Base-by-base conservation (phyloP, 1,140 invertebrate genomes). In the Pollicipes pollicipes region DNA sequence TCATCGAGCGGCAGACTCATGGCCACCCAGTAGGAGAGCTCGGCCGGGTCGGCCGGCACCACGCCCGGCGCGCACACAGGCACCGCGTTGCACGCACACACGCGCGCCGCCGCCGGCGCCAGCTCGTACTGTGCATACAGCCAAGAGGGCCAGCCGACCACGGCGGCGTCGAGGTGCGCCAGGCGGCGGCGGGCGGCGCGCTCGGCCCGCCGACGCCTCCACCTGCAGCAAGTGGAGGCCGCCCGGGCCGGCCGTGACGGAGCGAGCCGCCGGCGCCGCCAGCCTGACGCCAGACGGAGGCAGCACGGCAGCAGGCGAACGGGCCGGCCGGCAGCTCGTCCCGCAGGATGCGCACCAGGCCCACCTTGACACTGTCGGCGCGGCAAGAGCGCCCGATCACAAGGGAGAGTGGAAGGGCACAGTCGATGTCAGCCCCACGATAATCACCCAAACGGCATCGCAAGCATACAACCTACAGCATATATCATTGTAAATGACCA, bases 21-120 rank as follows among this genome's bases (percentile, higher is more conserved):
- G 66, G 87, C 87, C 66, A 89, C 84, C 88, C 89, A 91, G 79
- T 86, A 91, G 26, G 88, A 90, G 74, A 91, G 81, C 73, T 88
- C 84, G 70, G 83, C 79, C 16, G 87, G 82, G 79, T 88, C 85
- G 72, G 79, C 77, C 3, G 88, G 88, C 73, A 28, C 29, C 27
- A 32, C 70, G 3, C 29, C 26, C 8, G 77, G 79, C 27, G 64
- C 27, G 64, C 27, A 27, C 3, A 28, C 27, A 66, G 16, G 28
- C 64, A 66, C 27, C 64, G 64, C 3, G 2, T 4, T 3, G 64
- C 64, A 8, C 64, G n/a, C 8, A 10, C 13, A 10, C 27, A n/a
- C 64, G 3, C n/a, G 28, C 8, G 16, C 64, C 17, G 64, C 64
- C 64, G 28, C 27, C 27, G 8, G 16, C 8, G 10, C 3, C 28